A percentile compares a stretch with the other conserved stretches of the same genome.
Conservation (phyloP, 2,888 invertebrate species). For the Adelognathus sp. region DNA sequence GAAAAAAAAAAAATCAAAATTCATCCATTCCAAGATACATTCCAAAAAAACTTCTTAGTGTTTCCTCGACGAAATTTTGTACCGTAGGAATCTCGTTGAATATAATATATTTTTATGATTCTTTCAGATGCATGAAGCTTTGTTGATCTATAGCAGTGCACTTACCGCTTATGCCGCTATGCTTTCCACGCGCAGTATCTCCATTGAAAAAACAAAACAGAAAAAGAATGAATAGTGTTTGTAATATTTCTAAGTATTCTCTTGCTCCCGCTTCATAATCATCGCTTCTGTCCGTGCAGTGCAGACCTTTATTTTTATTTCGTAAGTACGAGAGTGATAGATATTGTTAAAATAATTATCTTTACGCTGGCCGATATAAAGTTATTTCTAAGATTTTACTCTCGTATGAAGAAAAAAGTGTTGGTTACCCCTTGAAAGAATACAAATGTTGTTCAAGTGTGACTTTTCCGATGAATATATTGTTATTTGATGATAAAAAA, state of each 20-base stretch:
- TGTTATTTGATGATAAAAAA: conserved; percentile 69
- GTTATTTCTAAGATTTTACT: conserved; percentile 19
- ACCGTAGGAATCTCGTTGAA: conserved; percentile 46
- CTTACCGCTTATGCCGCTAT: conserved; percentile 80
- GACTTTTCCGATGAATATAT: conserved; percentile 56
- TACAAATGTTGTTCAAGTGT: conserved; percentile 30
- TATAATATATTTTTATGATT: conserved; percentile 75
- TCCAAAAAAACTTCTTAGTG: background rate
- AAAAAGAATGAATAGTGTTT: conserved; percentile 55
- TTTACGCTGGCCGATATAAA: background rate
- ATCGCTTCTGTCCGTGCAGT: conserved; percentile 69
- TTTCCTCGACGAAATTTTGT: background rate
- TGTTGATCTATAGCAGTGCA: conserved; percentile 77
- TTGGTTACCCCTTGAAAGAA: conserved; percentile 19
- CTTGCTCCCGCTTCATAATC: conserved; percentile 68
- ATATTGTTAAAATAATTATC: conserved; percentile 7
- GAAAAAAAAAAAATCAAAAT: conserved; percentile 4
- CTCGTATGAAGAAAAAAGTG: conserved; percentile 4
- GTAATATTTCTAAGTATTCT: conserved; percentile 61
- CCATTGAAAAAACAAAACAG: conserved; percentile 56
- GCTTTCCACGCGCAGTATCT: conserved; percentile 77
- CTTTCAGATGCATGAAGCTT: conserved; percentile 81
- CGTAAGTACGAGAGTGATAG: conserved; percentile 61
- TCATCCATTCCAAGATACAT: conserved; percentile 16
- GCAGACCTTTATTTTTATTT: conserved; percentile 64